Conservation (phyloP, 1,140 invertebrate genomes). For the Tetramorium simillimum region DNA sequence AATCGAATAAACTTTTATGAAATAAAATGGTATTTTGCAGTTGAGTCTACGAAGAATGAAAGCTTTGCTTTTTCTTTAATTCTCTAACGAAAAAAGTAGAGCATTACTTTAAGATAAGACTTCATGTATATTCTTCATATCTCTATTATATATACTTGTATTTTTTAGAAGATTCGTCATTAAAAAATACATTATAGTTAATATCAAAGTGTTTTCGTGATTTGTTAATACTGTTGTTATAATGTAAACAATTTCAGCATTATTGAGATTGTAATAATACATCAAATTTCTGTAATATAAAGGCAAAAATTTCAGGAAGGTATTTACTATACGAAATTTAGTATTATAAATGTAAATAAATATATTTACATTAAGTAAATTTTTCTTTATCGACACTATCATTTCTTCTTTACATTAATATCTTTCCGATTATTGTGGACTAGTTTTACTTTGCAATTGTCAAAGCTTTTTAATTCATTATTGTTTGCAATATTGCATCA, state of each 20-base stretch:
- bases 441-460: neutral
- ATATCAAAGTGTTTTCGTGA: neutral
- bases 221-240: neutral
- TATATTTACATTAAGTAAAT: neutral
- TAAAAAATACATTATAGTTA: neutral
- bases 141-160: neutral
- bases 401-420: neutral
- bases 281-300: neutral
- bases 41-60: neutral
- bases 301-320: neutral
- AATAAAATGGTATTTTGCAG: neutral
- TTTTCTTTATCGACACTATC: neutral
- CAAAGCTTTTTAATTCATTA: neutral
- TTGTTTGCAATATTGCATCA: neutral
- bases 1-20: neutral
- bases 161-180: neutral
- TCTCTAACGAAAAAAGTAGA: neutral
- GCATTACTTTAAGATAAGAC: neutral
- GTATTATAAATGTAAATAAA: neutral
- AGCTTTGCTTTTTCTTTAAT: neutral
- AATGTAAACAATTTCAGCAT: neutral
- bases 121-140: neutral
- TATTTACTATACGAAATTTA: neutral
- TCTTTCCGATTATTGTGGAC: neutral
- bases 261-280: neutral